A percentile compares a stretch with the other conserved stretches of the same genome.
These are phyloP conservation scores for Oreochromis tanganicae DNA, from an alignment of 2,113 vertebrate species.

Conservation along the genomic window DNA sequence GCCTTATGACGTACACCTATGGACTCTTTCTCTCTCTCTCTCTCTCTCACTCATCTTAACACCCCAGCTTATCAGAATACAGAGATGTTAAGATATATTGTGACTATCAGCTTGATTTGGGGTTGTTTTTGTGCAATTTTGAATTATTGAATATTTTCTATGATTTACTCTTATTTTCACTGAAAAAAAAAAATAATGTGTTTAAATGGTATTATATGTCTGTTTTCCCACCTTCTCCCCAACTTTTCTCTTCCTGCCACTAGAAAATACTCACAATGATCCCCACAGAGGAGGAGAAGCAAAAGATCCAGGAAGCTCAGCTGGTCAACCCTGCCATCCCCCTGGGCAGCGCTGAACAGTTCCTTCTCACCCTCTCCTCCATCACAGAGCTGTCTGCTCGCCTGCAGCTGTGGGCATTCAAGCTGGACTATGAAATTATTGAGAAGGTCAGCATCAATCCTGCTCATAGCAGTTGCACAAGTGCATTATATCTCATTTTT, in stretches of 20 bases:
- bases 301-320: constrained; percentile 96
- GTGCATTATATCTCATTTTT: background rate
- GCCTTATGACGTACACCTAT: background rate
- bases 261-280: constrained; percentile 99
- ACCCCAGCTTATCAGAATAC: constrained; percentile 27
- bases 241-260: background rate
- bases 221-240: background rate
- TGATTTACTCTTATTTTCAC: background rate
- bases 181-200: background rate
- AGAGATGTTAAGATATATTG: background rate
- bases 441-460: constrained; percentile 82
- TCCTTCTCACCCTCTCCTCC: constrained; percentile 93
- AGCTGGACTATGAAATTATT: constrained; percentile 93
- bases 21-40: background rate
- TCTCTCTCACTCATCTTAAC: background rate
- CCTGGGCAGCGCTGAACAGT: constrained; percentile 91
- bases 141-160: background rate
- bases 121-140: constrained; percentile 18
- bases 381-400: constrained; percentile 92
- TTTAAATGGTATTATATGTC: background rate
- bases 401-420: constrained; percentile 98
- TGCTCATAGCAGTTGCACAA: background rate
- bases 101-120: background rate
- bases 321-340: constrained; percentile 88
- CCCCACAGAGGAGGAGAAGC: constrained; percentile 94